Percentiles rank a stretch among this genome's conserved stretches.
These are phyloP conservation scores for Drosophila lacteicornis DNA, from an alignment of 1,140 invertebrate genomes.

Conservation along the genomic window DNA sequence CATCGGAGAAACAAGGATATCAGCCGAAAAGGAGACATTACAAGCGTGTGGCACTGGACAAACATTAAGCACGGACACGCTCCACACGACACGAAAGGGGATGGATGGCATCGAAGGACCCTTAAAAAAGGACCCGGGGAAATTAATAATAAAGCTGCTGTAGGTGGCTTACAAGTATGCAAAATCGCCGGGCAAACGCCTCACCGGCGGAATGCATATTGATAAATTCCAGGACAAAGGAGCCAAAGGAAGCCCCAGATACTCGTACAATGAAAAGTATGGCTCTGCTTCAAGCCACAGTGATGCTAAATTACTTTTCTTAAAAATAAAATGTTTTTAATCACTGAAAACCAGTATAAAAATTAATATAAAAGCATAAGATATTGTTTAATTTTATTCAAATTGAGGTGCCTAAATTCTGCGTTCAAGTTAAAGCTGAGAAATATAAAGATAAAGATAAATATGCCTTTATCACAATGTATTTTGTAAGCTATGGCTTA, in stretches of 20 bases:
- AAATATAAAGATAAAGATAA: too few relatives aligned
- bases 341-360: not conserved
- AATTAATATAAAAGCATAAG: not conserved
- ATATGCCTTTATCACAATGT: too few relatives aligned
- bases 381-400: not conserved
- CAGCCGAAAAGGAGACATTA: constrained; percentile 39
- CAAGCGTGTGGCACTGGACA: constrained; percentile 44
- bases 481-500: not conserved
- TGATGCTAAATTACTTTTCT: constrained; percentile 3
- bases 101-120: constrained; percentile 15
- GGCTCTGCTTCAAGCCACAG: not conserved
- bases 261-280: constrained; percentile 39
- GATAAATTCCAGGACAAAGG: constrained; percentile 62
- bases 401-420: not conserved
- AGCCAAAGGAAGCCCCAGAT: constrained; percentile 8
- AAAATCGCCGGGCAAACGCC: constrained; percentile 53
- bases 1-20: constrained; percentile 28
- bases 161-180: constrained; percentile 50
- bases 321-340: too few relatives aligned
- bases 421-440: too few relatives aligned
- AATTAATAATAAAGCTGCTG: constrained; percentile 32
- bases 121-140: constrained; percentile 9
- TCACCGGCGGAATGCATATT: constrained; percentile 58
- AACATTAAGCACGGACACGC: constrained; percentile 44
- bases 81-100: constrained; percentile 31